phyloP scores from a whole-genome alignment of 2,888 invertebrate species.

The Harmothoe impar region DNA sequence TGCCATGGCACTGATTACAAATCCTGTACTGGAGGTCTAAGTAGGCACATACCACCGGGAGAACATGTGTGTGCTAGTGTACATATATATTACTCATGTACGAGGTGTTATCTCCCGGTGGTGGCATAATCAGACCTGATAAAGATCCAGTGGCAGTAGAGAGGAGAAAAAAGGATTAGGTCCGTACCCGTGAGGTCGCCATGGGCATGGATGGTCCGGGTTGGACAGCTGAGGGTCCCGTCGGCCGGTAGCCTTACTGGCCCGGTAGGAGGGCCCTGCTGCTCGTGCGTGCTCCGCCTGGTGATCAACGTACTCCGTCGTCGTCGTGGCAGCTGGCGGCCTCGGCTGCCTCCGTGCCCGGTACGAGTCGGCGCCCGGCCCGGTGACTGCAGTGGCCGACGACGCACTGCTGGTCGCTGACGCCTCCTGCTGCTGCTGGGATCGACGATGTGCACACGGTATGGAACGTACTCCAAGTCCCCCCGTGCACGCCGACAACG shows the following conservation, averaged over 20 bases:
- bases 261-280: conserved; percentile 19
- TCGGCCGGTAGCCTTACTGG: conserved; percentile 47
- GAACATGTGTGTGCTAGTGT: background rate
- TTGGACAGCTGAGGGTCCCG: conserved; percentile 26
- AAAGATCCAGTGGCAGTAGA: background rate
- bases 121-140: conserved; percentile 34
- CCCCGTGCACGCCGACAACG: background rate
- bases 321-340: conserved; percentile 3
- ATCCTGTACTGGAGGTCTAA: conserved; percentile 15
- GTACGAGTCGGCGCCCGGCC: conserved; percentile 30
- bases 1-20: conserved; percentile 5
- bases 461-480: conserved; percentile 27
- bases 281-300: conserved; percentile 29
- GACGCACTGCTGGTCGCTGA: background rate
- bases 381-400: background rate
- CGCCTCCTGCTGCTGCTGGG: background rate
- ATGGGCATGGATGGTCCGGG: conserved; percentile 41
- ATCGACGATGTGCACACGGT: background rate
- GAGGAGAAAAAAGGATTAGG: background rate
- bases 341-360: conserved; percentile 47
- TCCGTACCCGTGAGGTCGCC: conserved; percentile 53
- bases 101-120: background rate
- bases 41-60: too few relatives aligned
- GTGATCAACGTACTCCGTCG: conserved; percentile 45
- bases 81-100: background rate